A percentile compares a stretch with the other conserved stretches of the same genome.
These are phyloP conservation scores for Palythoa grandiflora DNA, from an alignment of 92 coral and sea anemone species.

Conservation along the genomic window DNA sequence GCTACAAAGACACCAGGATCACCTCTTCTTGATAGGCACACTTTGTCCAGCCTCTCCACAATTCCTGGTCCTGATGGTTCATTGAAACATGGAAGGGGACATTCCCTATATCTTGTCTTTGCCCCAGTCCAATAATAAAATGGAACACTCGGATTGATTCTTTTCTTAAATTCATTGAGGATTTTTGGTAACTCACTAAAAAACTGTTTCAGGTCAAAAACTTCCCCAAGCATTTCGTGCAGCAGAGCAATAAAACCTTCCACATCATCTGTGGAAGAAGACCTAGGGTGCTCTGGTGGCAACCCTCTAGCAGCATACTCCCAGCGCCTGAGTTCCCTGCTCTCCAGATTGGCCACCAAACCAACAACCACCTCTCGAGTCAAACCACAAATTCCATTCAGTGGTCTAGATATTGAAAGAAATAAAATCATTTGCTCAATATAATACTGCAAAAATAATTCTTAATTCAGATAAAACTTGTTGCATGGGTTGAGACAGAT, in stretches of 20 bases:
- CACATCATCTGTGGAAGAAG: conserved; percentile 83
- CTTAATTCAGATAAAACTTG: too few relatives aligned
- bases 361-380: conserved; percentile 74
- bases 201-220: conserved; percentile 72
- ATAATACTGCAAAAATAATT: neutral
- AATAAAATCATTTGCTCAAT: too few relatives aligned
- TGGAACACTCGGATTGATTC: conserved; percentile 61
- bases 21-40: conserved; percentile 42
- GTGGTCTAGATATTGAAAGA: conserved; percentile 49
- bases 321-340: conserved; percentile 55
- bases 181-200: conserved; percentile 68
- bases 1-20: conserved; percentile 40
- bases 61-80: conserved; percentile 68
- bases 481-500: too few relatives aligned
- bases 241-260: conserved; percentile 68
- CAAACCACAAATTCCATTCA: conserved; percentile 76
- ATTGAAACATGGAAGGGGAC: conserved; percentile 74
- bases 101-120: conserved; percentile 67
- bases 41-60: conserved; percentile 42
- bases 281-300: conserved; percentile 72
- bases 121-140: conserved; percentile 80
- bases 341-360: conserved; percentile 70
- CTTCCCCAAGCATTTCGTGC: conserved; percentile 72
- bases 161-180: conserved; percentile 73
- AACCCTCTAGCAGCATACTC: conserved; percentile 60